Conservation (phyloP, 2,888 invertebrate species). For the Diplazon laetatorius region DNA sequence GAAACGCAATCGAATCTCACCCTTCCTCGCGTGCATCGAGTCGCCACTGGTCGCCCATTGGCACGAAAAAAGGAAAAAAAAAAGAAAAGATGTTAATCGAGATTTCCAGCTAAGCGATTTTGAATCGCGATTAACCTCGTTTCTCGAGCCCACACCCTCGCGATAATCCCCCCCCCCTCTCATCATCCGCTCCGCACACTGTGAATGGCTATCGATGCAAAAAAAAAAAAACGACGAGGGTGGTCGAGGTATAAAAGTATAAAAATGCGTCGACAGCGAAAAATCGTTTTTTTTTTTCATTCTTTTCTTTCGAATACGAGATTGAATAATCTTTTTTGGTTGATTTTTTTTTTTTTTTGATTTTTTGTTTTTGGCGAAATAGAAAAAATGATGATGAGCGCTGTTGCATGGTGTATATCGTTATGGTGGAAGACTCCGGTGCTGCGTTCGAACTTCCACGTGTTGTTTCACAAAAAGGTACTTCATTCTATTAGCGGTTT, state of each 20-base stretch:
- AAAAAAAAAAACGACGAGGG: slow-evolving; percentile 59
- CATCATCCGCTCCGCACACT: too few relatives aligned
- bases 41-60: background rate
- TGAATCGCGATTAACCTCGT: slow-evolving; percentile 48
- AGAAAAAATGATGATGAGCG: slow-evolving; percentile 53
- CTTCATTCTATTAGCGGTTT: background rate
- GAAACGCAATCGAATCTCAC: slow-evolving; percentile 66
- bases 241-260: slow-evolving; percentile 72
- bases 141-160: slow-evolving; percentile 22
- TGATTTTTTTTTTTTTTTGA: too few relatives aligned
- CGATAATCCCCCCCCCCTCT: slow-evolving; percentile 36
- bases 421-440: slow-evolving; percentile 58
- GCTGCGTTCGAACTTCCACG: slow-evolving; percentile 12
- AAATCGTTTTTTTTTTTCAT: too few relatives aligned
- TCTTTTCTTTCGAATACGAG: too few relatives aligned
- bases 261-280: slow-evolving; percentile 76
- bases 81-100: background rate
- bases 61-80: background rate
- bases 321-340: too few relatives aligned
- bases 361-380: slow-evolving; percentile 52
- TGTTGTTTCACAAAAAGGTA: slow-evolving; percentile 3
- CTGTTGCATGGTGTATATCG: slow-evolving; percentile 29
- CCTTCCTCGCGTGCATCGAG: slow-evolving; percentile 70
- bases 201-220: slow-evolving; percentile 68
- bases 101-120: background rate